phyloP scores from a whole-genome alignment of 2,888 invertebrate genomes.

The Celastrina argiolus region DNA sequence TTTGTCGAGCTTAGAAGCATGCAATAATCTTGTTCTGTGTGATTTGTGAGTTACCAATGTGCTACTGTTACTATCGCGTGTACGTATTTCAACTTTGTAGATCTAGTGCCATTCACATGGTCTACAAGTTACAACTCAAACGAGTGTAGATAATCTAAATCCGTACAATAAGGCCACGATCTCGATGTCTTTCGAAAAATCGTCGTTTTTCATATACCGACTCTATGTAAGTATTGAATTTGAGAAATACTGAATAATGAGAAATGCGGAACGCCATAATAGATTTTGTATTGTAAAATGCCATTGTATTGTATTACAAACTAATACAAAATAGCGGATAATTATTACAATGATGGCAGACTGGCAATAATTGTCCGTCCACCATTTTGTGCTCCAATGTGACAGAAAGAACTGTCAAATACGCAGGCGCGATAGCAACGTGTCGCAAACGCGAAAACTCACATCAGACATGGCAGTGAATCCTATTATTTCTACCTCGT shows the following conservation, averaged over 20 bases:
- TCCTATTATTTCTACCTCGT: slow-evolving; percentile 49
- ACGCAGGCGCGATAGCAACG: neutral
- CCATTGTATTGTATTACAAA: no score
- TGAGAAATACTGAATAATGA: no score
- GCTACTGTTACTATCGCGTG: neutral
- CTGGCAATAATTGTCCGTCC: neutral
- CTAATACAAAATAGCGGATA: neutral
- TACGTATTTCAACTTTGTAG: neutral
- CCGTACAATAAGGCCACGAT: no score
- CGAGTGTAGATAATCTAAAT: no score
- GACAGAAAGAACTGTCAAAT: neutral
- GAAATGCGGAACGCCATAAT: no score
- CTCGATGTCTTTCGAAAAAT: no score
- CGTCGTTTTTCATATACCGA: no score
- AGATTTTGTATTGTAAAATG: no score
- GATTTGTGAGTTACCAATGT: neutral
- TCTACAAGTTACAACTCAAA: no score
- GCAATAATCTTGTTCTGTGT: neutral
- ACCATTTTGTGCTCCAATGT: neutral
- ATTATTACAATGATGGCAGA: neutral
- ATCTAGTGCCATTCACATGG: no score
- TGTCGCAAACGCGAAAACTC: neutral
- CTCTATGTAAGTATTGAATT: no score
- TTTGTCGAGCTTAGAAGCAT: neutral
- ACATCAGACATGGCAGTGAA: neutral